These are phyloP conservation scores for Machaerirhynchus nigripectus DNA, from an alignment of 2,113 vertebrate genomes.

Conservation along the genomic window DNA sequence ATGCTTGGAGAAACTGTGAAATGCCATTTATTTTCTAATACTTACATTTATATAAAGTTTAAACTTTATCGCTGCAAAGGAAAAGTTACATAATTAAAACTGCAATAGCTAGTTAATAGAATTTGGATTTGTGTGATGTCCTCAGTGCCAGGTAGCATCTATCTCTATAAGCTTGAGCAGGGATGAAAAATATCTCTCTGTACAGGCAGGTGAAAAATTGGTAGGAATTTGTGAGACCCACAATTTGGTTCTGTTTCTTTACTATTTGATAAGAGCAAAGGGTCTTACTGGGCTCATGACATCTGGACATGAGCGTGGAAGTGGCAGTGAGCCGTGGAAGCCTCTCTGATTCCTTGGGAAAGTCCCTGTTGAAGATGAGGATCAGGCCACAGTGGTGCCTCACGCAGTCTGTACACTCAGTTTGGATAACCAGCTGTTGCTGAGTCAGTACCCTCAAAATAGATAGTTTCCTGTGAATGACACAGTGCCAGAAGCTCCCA, in stretches of 20 bases:
- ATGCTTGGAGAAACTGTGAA: background rate
- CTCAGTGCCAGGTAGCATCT: background rate
- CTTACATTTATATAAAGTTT: background rate
- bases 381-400: background rate
- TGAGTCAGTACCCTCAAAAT: background rate
- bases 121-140: background rate
- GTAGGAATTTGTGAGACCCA: background rate
- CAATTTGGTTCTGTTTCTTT: background rate
- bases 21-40: background rate
- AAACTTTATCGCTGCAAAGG: background rate
- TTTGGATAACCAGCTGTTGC: background rate
- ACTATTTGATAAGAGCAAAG: background rate
- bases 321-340: background rate
- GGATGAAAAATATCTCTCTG: background rate
- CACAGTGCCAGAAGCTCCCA: background rate
- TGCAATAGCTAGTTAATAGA: background rate
- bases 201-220: background rate
- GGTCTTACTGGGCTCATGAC: background rate
- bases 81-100: background rate
- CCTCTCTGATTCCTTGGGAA: background rate
- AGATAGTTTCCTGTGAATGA: background rate
- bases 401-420: background rate
- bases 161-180: background rate
- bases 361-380: background rate
- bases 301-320: background rate